phyloP scores from a whole-genome alignment of 2,113 vertebrate species.

The Bungarus multicinctus region DNA sequence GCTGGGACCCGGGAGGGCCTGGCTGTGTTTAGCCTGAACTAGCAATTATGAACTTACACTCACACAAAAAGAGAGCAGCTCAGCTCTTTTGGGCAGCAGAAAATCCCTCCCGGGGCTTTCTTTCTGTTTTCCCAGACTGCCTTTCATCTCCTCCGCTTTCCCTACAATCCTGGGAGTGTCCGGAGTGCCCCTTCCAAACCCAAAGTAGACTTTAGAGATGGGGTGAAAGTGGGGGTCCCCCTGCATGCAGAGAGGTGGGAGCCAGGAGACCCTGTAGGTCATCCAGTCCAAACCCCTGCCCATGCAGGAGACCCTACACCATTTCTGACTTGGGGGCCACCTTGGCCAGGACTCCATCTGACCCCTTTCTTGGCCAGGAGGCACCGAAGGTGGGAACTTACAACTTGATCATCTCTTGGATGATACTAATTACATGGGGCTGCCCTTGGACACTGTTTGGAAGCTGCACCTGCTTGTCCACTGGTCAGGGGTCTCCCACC shows the following conservation, averaged over 20 bases:
- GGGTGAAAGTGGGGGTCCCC: not conserved
- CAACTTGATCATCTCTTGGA: not conserved
- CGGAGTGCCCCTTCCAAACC: not conserved
- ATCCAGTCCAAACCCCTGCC: no score
- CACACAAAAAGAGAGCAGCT: not conserved
- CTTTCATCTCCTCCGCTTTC: accelerated
- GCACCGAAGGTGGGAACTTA: not conserved
- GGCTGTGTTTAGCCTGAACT: not conserved
- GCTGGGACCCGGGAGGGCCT: not conserved
- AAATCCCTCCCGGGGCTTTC: not conserved
- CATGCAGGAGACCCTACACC: no score
- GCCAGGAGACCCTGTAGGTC: not conserved
- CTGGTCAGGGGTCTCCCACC: not conserved
- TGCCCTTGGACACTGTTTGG: not conserved
- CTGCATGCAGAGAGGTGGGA: not conserved
- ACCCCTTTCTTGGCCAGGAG: not conserved
- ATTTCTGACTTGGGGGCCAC: not conserved
- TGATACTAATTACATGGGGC: not conserved
- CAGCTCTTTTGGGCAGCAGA: not conserved
- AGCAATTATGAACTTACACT: not conserved
- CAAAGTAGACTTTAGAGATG: not conserved
- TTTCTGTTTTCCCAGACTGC: not conserved
- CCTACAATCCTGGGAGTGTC: not conserved
- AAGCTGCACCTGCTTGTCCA: not conserved
- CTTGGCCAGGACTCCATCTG: not conserved